Percentiles rank a stretch among this genome's conserved stretches.
Conservation (phyloP, 1,140 invertebrate species). For the Drosophila ogumai region DNA sequence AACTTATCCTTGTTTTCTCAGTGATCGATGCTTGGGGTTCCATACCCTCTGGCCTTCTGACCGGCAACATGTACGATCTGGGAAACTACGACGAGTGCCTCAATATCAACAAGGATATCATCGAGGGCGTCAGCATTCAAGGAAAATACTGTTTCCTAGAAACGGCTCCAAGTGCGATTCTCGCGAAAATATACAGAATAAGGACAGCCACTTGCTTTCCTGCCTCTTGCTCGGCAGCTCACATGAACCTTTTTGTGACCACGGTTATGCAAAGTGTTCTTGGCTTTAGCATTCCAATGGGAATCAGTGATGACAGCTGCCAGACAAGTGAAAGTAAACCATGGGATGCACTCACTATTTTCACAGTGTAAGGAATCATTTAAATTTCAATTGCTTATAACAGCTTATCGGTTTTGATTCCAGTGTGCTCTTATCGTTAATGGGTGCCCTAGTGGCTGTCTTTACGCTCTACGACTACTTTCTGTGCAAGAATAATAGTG, state of each 20-base stretch:
- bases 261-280: background rate
- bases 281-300: background rate
- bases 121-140: background rate
- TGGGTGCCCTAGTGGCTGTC: conserved; percentile 3
- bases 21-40: conserved; percentile 61
- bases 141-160: conserved; percentile 48
- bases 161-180: background rate
- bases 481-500: conserved; percentile 31
- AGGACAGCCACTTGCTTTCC: conserved; percentile 17
- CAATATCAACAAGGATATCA: conserved; percentile 16
- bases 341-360: conserved; percentile 33
- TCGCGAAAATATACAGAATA: background rate
- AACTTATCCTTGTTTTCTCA: background rate
- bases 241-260: background rate
- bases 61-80: conserved; percentile 36
- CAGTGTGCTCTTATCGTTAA: conserved; percentile 40
- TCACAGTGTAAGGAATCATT: conserved; percentile 40
- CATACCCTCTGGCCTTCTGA: conserved; percentile 7
- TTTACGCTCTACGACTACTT: conserved; percentile 47
- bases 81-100: conserved; percentile 64
- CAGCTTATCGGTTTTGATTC: background rate
- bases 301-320: conserved; percentile 5
- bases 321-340: conserved; percentile 9
- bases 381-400: too few species aligned
- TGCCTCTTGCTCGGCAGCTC: background rate